These are phyloP conservation scores for Lampris megalopsis DNA, from an alignment of 2,113 vertebrate genomes.

Conservation along the genomic window DNA sequence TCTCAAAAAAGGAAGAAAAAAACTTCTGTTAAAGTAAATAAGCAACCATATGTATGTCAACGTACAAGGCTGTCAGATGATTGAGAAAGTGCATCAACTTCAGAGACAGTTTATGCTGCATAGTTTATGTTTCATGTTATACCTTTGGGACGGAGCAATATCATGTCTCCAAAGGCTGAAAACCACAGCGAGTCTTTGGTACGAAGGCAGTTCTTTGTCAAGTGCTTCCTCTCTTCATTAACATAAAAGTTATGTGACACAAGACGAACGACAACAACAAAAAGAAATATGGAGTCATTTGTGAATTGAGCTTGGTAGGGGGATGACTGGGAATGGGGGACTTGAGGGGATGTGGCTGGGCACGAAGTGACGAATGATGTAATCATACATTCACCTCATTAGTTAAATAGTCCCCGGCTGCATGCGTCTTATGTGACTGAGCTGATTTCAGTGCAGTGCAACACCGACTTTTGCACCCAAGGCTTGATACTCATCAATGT, in stretches of 20 bases:
- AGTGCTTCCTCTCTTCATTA: conserved; percentile 10
- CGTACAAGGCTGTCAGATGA: too few species aligned
- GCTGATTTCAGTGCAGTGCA: conserved; percentile 34
- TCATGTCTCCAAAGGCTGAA: neutral
- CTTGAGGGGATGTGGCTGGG: conserved; percentile 28
- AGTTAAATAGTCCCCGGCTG: conserved; percentile 61
- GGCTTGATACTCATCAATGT: conserved; percentile 6
- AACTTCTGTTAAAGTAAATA: too few species aligned
- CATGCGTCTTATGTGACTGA: conserved; percentile 37
- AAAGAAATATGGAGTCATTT: conserved; percentile 16
- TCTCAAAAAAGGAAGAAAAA: too few species aligned
- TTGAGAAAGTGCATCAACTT: too few species aligned
- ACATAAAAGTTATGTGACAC: neutral
- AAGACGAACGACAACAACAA: conserved; percentile 12
- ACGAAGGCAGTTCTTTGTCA: neutral
- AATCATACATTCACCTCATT: conserved; percentile 60
- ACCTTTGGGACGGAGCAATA: neutral
- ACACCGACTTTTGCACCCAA: conserved; percentile 1
- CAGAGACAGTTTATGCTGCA: too few species aligned
- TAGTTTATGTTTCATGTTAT: too few species aligned
- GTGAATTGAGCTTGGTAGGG: conserved; percentile 17
- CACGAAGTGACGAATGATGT: conserved; percentile 55
- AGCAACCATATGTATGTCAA: too few species aligned
- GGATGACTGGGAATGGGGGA: neutral
- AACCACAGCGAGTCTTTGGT: neutral